Evolutionary conservation across 1,140 invertebrate species (phyloP).

Genomic region (Tetraneura akinire): DNA sequence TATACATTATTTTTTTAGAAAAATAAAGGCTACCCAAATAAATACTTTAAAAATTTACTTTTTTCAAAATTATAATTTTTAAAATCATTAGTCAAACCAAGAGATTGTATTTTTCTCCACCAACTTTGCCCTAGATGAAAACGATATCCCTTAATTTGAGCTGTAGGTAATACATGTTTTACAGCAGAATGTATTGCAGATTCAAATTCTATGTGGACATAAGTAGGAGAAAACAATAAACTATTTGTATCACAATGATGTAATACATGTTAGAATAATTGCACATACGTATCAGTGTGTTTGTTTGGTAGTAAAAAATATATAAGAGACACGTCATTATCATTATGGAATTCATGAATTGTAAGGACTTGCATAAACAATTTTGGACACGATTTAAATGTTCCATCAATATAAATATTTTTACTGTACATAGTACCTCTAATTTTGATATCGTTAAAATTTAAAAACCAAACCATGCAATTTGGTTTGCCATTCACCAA

Average conservation of each 20-base stretch:
- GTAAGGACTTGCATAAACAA: neutral
- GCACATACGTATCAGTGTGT: neutral
- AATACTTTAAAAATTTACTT: too few species aligned
- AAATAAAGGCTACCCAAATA: too few species aligned
- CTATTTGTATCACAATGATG: neutral
- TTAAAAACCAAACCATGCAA: neutral
- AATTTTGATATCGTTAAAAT: neutral
- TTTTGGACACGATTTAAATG: conserved; percentile 1
- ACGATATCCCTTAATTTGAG: too few species aligned
- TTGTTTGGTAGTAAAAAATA: neutral
- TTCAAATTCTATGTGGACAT: too few species aligned
- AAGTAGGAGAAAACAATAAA: neutral
- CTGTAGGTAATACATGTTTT: too few species aligned
- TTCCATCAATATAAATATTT: neutral
- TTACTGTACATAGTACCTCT: neutral
- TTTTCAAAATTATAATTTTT: too few species aligned
- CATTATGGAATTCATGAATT: neutral
- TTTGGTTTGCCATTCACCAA: neutral
- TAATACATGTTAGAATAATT: neutral
- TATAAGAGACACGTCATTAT: neutral
- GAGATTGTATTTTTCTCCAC: too few species aligned
- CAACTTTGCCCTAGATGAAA: too few species aligned
- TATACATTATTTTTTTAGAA: too few species aligned
- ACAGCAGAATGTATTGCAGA: too few species aligned
- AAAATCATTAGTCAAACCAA: too few species aligned